Evolutionary conservation across 2,888 invertebrate genomes (phyloP).

Genomic region (Spodoptera picta): DNA sequence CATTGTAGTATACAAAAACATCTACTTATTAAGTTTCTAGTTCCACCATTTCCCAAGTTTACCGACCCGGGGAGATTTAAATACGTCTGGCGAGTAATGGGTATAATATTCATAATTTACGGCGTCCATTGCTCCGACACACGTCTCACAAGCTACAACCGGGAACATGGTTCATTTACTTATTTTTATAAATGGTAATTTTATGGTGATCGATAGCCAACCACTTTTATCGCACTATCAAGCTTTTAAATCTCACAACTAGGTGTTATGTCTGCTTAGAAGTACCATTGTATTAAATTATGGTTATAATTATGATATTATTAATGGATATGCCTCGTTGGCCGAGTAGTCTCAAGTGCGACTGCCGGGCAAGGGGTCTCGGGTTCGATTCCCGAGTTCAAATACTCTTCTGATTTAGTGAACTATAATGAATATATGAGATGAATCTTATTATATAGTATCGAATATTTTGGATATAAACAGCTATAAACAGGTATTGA

Average conservation of each 20-base stretch:
- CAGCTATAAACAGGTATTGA: too few species aligned
- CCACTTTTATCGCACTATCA: slow-evolving; percentile 14
- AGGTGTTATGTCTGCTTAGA: slow-evolving; percentile 11
- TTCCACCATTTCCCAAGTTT: slow-evolving; percentile 28
- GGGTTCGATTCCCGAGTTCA: too few species aligned
- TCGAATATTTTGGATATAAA: too few species aligned
- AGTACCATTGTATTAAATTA: neutral
- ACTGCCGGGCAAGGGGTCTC: too few species aligned
- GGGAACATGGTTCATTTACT: slow-evolving; percentile 35
- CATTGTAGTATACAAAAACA: too few species aligned
- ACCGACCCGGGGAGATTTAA: slow-evolving; percentile 32
- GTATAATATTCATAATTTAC: slow-evolving; percentile 42
- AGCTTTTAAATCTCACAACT: slow-evolving; percentile 16
- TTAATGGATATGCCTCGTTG: too few species aligned
- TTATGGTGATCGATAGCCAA: slow-evolving; percentile 22
- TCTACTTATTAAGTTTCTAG: neutral
- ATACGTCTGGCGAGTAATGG: slow-evolving; percentile 37
- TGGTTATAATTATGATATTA: too few species aligned
- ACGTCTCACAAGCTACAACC: slow-evolving; percentile 28
- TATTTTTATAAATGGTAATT: slow-evolving; percentile 36
- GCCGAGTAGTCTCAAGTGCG: too few species aligned
- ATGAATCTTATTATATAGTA: too few species aligned
- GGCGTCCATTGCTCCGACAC: slow-evolving; percentile 38
- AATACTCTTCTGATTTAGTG: too few species aligned
- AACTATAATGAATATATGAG: too few species aligned